Conservation (phyloP, 2,797 vertebrate species). For the Takifugu ocellatus region DNA sequence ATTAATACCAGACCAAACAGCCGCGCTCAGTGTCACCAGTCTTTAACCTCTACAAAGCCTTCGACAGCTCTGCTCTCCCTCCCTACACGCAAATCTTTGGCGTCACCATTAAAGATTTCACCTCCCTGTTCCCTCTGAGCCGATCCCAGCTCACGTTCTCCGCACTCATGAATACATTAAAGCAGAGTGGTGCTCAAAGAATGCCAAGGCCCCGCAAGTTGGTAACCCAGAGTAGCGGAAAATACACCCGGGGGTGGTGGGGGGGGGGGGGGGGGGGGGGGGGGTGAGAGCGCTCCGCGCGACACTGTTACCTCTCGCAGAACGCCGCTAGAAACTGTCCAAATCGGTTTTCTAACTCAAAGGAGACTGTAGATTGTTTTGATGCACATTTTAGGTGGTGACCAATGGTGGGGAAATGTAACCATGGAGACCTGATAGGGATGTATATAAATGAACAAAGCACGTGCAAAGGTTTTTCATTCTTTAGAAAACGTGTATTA, state of each 20-base stretch:
- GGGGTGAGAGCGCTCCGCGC: constrained; percentile 18
- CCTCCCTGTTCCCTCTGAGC: constrained; percentile 34
- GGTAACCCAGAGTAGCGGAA: constrained; percentile 44
- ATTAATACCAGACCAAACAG: constrained; percentile 39
- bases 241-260: no score
- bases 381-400: background rate
- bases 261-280: background rate
- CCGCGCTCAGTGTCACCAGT: constrained; percentile 31
- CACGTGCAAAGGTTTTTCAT: constrained; percentile 39
- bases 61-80: constrained; percentile 28
- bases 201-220: constrained; percentile 73
- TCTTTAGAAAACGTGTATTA: constrained; percentile 42
- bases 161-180: constrained; percentile 50
- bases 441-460: constrained; percentile 20
- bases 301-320: constrained; percentile 37
- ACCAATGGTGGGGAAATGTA: background rate
- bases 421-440: constrained; percentile 5
- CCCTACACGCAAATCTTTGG: constrained; percentile 20
- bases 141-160: constrained; percentile 26
- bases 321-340: no score
- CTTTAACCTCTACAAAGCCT: constrained; percentile 34
- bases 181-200: constrained; percentile 60
- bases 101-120: constrained; percentile 31
- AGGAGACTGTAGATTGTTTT: background rate
- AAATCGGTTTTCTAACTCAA: constrained; percentile 12